phyloP scores from a whole-genome alignment of 1,140 invertebrate species.

The Helicoverpa zea region DNA sequence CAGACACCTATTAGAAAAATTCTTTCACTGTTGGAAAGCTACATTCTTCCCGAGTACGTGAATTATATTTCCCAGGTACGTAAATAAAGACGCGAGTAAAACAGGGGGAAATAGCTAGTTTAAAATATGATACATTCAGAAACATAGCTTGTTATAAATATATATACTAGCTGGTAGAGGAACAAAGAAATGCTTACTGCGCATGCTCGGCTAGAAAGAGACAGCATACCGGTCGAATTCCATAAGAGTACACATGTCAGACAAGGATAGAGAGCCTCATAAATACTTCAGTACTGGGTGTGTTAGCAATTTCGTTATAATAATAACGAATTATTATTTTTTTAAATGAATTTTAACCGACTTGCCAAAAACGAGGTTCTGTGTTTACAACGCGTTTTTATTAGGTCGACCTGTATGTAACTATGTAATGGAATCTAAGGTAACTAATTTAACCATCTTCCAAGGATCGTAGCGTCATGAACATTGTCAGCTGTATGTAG shows the following conservation, averaged over 20 bases:
- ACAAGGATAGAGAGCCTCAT: not conserved
- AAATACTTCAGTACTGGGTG: not conserved
- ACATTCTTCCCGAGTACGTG: no score
- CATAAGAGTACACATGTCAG: not conserved
- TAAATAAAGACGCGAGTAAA: no score
- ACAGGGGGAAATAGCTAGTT: not conserved
- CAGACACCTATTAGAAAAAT: no score
- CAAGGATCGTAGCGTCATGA: no score
- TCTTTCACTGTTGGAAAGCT: no score
- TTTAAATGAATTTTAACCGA: not conserved
- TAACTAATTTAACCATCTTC: no score
- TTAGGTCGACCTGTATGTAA: no score
- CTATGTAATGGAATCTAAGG: no score
- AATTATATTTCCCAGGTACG: no score
- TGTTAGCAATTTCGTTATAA: not conserved
- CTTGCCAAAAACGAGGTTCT: not conserved
- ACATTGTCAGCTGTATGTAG: no score
- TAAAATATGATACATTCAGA: not conserved
- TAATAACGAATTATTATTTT: constrained; percentile 11
- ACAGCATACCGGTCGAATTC: constrained; percentile 9
- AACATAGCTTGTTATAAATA: not conserved
- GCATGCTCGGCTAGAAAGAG: constrained; percentile 1
- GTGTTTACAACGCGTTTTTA: no score
- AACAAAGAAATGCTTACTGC: constrained; percentile 5
- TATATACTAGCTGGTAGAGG: not conserved